Conservation (phyloP, 1,140 invertebrate species). For the Diorhabda carinulata region DNA sequence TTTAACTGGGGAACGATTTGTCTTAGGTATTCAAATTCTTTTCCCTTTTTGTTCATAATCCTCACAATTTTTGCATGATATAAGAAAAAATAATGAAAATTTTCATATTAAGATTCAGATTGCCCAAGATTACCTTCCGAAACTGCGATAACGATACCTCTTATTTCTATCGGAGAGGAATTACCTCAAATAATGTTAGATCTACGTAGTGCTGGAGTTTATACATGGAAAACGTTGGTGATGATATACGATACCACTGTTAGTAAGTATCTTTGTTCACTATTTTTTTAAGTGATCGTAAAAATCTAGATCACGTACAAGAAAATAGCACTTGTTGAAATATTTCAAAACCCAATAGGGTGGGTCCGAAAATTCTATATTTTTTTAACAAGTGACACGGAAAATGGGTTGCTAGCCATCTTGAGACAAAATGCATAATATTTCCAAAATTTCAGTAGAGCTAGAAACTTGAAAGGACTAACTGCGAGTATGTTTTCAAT, state of each 20-base stretch:
- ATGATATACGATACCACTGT: constrained; percentile 68
- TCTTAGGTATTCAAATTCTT: not conserved
- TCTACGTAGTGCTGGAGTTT: constrained; percentile 55
- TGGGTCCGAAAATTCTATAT: no score
- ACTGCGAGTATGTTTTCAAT: no score
- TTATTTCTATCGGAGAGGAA: constrained; percentile 61
- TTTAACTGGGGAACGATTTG: not conserved
- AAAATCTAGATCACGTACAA: no score
- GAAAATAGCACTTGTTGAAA: no score
- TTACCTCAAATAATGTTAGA: constrained; percentile 72
- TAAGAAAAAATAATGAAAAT: not conserved
- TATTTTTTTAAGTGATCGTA: no score
- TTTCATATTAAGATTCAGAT: constrained; percentile 49
- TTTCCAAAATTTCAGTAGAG: no score
- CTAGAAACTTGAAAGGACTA: no score
- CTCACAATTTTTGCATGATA: not conserved
- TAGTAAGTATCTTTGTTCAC: constrained; percentile 51
- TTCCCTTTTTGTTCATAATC: not conserved
- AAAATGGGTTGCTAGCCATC: no score
- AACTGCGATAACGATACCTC: constrained; percentile 66
- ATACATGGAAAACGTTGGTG: constrained; percentile 66
- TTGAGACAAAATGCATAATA: no score
- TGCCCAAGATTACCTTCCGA: constrained; percentile 65
- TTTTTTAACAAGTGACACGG: no score
- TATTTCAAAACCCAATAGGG: no score